Conservation (phyloP, 2,797 vertebrate genomes). For the Channa striata region DNA sequence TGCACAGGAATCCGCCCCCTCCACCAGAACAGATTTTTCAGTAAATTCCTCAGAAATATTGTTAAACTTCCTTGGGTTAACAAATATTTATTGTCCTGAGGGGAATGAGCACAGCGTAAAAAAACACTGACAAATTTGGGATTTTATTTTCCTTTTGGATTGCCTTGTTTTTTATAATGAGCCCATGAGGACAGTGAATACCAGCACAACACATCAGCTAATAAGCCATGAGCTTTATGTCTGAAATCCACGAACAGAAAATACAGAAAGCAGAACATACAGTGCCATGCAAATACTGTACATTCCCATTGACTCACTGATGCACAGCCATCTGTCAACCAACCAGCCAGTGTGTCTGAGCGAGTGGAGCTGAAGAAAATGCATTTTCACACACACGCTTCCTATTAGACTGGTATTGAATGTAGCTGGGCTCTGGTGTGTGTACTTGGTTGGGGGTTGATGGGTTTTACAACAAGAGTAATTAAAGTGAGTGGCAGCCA, state of each 20-base stretch:
- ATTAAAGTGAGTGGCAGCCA: slow-evolving; percentile 70
- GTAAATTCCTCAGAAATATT: too few species aligned
- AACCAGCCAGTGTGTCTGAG: background rate
- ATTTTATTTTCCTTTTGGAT: background rate
- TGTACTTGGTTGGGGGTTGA: slow-evolving; percentile 45
- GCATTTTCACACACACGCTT: slow-evolving; percentile 9
- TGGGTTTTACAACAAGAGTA: slow-evolving; percentile 66
- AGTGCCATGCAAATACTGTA: too few species aligned
- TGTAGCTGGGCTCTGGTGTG: slow-evolving; percentile 22
- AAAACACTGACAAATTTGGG: background rate
- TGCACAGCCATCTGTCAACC: background rate
- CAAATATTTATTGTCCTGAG: too few species aligned
- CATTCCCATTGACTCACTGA: background rate
- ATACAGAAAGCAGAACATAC: too few species aligned
- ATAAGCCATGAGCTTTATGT: background rate
- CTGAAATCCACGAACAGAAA: background rate
- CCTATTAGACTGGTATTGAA: slow-evolving; percentile 25
- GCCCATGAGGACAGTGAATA: background rate
- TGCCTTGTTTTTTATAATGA: background rate
- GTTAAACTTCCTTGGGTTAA: too few species aligned
- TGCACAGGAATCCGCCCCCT: too few species aligned
- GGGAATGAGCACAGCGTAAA: too few species aligned
- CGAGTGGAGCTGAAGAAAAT: slow-evolving; percentile 2
- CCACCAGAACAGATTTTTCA: too few species aligned
- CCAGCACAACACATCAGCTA: background rate